These are phyloP conservation scores for Nibea coibor DNA, from an alignment of 2,113 vertebrate genomes.

Conservation along the genomic window DNA sequence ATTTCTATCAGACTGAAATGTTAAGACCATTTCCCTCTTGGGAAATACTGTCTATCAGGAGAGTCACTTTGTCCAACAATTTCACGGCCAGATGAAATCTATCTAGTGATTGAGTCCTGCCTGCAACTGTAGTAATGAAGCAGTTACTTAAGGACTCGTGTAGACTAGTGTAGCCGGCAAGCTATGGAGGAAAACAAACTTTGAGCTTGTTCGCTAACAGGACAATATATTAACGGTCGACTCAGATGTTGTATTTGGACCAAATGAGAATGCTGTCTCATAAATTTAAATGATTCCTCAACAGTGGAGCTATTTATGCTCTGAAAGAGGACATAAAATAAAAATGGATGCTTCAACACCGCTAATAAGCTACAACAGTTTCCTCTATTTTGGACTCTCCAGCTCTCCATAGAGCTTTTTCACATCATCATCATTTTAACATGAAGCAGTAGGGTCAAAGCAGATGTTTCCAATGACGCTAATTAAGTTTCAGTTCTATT, in stretches of 20 bases:
- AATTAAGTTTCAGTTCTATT: too few species aligned
- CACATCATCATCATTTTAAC: too few species aligned
- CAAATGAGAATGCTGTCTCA: not conserved
- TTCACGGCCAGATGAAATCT: constrained; percentile 9
- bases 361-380: not conserved
- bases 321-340: not conserved
- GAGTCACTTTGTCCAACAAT: not conserved
- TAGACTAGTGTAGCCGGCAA: not conserved
- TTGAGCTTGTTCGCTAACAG: too few species aligned
- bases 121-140: constrained; percentile 7
- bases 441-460: too few species aligned
- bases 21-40: constrained; percentile 18
- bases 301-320: not conserved
- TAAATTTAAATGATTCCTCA: not conserved
- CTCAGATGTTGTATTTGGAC: not conserved
- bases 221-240: not conserved
- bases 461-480: too few species aligned
- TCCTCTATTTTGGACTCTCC: not conserved
- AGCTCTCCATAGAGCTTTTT: not conserved
- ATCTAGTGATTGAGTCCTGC: not conserved
- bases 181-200: not conserved
- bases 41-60: constrained; percentile 19
- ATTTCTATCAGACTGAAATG: constrained; percentile 10
- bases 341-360: not conserved
- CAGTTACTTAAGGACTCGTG: too few species aligned